These are phyloP conservation scores for Enteromius anoplus DNA, from an alignment of 2,797 vertebrate species.

Conservation along the genomic window DNA sequence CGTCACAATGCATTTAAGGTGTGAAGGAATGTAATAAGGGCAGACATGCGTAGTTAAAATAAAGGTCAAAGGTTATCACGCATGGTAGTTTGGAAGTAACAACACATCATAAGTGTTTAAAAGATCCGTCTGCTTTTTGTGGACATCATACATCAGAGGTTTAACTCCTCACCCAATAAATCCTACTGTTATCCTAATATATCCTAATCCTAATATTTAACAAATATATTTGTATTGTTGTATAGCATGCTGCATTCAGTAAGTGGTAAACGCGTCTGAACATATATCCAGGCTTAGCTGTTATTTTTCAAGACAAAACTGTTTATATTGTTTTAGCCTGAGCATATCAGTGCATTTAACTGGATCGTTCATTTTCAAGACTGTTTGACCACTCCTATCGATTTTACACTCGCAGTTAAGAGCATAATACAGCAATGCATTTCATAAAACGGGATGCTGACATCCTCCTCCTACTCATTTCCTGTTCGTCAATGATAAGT, in stretches of 20 bases:
- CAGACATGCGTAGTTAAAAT: background rate
- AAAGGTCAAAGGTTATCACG: background rate
- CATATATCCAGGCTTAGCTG: background rate
- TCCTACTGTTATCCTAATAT: background rate
- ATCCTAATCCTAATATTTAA: no score
- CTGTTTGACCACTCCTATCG: background rate
- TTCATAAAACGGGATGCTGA: background rate
- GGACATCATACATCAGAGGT: background rate
- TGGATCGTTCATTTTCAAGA: background rate
- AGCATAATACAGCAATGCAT: background rate
- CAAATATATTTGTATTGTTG: no score
- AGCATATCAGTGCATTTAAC: conserved; percentile 4
- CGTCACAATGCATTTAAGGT: background rate
- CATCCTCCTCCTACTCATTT: background rate
- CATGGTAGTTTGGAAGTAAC: background rate
- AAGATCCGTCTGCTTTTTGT: background rate
- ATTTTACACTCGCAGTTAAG: background rate
- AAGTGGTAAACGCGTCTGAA: background rate
- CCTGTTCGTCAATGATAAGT: background rate
- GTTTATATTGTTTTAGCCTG: background rate
- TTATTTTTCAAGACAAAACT: background rate
- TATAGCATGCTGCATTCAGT: background rate
- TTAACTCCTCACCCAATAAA: background rate
- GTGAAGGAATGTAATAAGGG: background rate
- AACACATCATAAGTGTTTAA: background rate